A percentile compares a stretch with the other conserved stretches of the same genome.
Evolutionary conservation across 2,797 vertebrate genomes (phyloP).

Genomic region (Acomys russatus): DNA sequence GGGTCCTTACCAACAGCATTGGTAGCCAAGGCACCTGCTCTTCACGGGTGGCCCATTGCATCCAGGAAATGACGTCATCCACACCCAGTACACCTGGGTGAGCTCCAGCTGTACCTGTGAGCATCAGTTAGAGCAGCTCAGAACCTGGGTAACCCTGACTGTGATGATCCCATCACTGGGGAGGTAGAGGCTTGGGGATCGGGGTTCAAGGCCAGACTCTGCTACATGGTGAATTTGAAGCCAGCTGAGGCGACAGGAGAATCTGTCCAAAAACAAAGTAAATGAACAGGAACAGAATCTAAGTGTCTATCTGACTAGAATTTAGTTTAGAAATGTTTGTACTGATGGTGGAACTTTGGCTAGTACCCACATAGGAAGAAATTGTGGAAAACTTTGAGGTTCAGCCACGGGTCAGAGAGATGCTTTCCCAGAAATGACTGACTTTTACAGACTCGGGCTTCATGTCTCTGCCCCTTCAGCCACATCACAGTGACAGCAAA

Average conservation of each 20-base stretch:
- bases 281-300: neutral
- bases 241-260: neutral
- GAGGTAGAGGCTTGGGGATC: neutral
- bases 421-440: constrained; percentile 6
- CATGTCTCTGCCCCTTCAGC: neutral
- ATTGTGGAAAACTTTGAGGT: neutral
- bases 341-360: neutral
- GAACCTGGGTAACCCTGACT: neutral
- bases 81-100: neutral
- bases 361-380: constrained; percentile 23
- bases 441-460: neutral
- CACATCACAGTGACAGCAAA: too few relatives aligned
- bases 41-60: constrained; percentile 25
- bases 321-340: constrained; percentile 42
- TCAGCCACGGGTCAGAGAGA: neutral
- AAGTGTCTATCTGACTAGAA: constrained; percentile 13
- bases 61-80: neutral
- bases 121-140: neutral
- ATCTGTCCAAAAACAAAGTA: neutral
- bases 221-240: neutral
- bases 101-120: neutral
- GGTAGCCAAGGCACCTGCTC: constrained; percentile 51
- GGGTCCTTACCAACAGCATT: constrained; percentile 56
- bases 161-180: neutral
- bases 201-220: neutral